A percentile compares a stretch with the other conserved stretches of the same genome.
Conservation (phyloP, 2,888 invertebrate genomes). For the Pharmacophagus antenor region DNA sequence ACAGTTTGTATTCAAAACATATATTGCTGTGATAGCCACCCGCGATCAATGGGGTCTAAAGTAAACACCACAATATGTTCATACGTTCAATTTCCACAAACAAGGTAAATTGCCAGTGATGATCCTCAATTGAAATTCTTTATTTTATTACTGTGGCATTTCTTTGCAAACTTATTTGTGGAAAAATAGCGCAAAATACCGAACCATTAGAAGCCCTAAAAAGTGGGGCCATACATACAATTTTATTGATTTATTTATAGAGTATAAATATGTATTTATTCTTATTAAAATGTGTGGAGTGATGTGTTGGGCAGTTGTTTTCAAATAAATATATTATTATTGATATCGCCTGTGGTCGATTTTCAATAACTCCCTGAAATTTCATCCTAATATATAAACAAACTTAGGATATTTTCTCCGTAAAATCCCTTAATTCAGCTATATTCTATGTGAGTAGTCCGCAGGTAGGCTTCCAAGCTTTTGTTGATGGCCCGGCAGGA, state of each 20-base stretch:
- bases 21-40: slow-evolving; percentile 20
- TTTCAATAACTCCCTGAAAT: slow-evolving; percentile 6
- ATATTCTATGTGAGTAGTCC: too few species aligned
- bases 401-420: not conserved
- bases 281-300: slow-evolving; percentile 30
- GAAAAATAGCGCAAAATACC: not conserved
- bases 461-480: too few species aligned
- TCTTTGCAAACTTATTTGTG: slow-evolving; percentile 6
- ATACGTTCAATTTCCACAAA: slow-evolving; percentile 6
- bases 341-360: slow-evolving; percentile 22
- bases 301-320: slow-evolving; percentile 32
- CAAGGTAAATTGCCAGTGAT: not conserved
- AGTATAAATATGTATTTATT: slow-evolving; percentile 29
- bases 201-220: slow-evolving; percentile 5
- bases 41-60: slow-evolving; percentile 6
- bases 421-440: too few species aligned
- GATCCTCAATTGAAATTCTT: slow-evolving; percentile 9
- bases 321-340: slow-evolving; percentile 30
- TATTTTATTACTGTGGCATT: slow-evolving; percentile 2
- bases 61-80: slow-evolving; percentile 2
- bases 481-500: too few species aligned
- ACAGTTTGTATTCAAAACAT: slow-evolving; percentile 16
- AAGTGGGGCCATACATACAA: slow-evolving; percentile 24
- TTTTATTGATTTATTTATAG: slow-evolving; percentile 28
- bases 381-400: not conserved